A percentile compares a stretch with the other conserved stretches of the same genome.
phyloP scores from a whole-genome alignment of 2,888 invertebrate genomes.

The Watsonalla cultraria region DNA sequence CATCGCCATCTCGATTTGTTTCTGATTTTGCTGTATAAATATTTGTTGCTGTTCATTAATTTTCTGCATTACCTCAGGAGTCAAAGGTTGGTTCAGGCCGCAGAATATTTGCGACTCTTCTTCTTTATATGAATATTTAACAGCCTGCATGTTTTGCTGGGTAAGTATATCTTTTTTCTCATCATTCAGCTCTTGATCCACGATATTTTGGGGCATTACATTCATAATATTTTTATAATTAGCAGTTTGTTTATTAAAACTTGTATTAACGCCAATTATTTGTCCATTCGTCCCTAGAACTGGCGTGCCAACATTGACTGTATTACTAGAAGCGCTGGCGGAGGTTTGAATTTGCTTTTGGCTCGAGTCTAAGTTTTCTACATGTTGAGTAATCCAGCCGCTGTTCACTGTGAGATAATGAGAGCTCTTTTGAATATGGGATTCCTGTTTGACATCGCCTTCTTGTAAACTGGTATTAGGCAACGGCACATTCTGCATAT shows the following conservation, averaged over 20 bases:
- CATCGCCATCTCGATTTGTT: constrained; percentile 75
- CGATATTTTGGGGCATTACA: constrained; percentile 27
- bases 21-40: constrained; percentile 76
- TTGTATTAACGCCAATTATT: constrained; percentile 78
- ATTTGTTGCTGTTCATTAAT: constrained; percentile 78
- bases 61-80: constrained; percentile 76
- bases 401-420: constrained; percentile 72
- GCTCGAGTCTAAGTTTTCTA: constrained; percentile 45
- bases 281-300: constrained; percentile 80
- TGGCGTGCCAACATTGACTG: constrained; percentile 51
- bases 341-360: constrained; percentile 39
- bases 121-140: constrained; percentile 49
- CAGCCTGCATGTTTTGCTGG: constrained; percentile 29
- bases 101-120: constrained; percentile 70
- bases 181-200: constrained; percentile 47
- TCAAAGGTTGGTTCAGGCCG: constrained; percentile 66
- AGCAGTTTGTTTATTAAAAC: constrained; percentile 45
- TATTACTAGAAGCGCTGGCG: constrained; percentile 14
- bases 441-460: constrained; percentile 53
- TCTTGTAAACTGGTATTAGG: constrained; percentile 40
- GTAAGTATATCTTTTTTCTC: constrained; percentile 47
- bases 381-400: constrained; percentile 70
- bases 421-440: constrained; percentile 59
- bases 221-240: constrained; percentile 44
- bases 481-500: constrained; percentile 5